Evolutionary conservation across 2,113 vertebrate genomes (phyloP), one percentile per base, ranked within the genome.

Genomic region (Elgaria multicarinata): DNA sequence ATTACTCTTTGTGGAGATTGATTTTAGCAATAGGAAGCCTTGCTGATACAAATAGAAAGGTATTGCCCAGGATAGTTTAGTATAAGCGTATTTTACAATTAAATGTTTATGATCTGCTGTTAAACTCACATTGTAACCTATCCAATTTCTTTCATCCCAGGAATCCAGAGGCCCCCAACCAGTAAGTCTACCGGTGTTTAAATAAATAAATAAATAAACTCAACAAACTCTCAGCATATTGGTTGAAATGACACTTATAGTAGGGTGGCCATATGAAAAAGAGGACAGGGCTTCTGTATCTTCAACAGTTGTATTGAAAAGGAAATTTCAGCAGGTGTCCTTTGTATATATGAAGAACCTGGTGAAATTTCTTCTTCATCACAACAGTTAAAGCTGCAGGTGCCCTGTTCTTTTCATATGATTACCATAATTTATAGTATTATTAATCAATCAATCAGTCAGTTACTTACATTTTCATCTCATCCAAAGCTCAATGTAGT

Each of bases 131-230:
- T 20, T 62, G 3, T 58, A 18, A 0, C 8, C 86, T 6, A 7
- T 81, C 83, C 58, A 5, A 24, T 92, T 62, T 94, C 33, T 90
- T 85, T 92, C 83, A 62, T 92, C 3, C 46, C 75, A 96, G 96
- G 91, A 77, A 91, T 92, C 80, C 93, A 96, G 85, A 96, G 94
- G 3, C 85, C 93, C 0, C 95, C 53, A 36, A 92, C 95, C 88
- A 94, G 95, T 83, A 75, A 78, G 74, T 95, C 78, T 74, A 64
- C 13, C 36, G 74, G 83, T 76, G 10, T 53, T 36, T 14, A 0
- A 13, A 7, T 16, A 86, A 44, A 46, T 4, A 12, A 46, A 85
- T 18, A 6, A 33, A 24, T 50, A 67, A 46, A 50, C 9, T 10
- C 12, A 58, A 62, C 58, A 62, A 62, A 62, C 20, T 20, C 58